phyloP scores from a whole-genome alignment of 1,140 invertebrate genomes.

The Drosophila sp. region DNA sequence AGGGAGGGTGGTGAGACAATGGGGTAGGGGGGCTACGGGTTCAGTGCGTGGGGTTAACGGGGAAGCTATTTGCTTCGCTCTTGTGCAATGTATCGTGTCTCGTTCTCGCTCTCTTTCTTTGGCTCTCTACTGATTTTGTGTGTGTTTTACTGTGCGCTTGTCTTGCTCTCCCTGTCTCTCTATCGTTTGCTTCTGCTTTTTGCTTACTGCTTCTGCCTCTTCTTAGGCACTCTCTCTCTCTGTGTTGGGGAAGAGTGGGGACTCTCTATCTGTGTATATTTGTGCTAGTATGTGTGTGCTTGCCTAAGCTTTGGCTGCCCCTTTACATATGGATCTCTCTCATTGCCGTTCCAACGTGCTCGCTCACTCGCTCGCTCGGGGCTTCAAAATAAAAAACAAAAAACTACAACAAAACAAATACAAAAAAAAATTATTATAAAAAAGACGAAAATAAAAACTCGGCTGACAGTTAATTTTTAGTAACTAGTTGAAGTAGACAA shows the following conservation, averaged over 20 bases:
- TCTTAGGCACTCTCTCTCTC: neutral
- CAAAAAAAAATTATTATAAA: constrained; percentile 10
- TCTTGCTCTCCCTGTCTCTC: constrained; percentile 2
- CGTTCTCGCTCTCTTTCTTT: neutral
- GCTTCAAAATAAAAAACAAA: constrained; percentile 22
- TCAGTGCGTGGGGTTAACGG: neutral
- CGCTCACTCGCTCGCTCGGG: constrained; percentile 54
- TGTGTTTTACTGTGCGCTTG: neutral
- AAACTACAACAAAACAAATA: neutral
- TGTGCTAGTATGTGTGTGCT: neutral
- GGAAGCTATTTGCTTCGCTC: constrained; percentile 5
- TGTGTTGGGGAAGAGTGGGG: neutral
- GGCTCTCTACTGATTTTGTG: constrained; percentile 1
- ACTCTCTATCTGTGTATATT: neutral
- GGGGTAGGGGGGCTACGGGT: too few species aligned
- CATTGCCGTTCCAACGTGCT: constrained; percentile 17
- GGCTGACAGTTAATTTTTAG: constrained; percentile 79
- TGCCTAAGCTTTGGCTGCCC: constrained; percentile 32
- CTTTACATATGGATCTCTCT: constrained; percentile 29
- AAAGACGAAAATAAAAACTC: constrained; percentile 54
- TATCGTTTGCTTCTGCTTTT: constrained; percentile 22
- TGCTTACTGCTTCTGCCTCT: constrained; percentile 27
- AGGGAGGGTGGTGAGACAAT: neutral
- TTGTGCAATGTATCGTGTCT: neutral
- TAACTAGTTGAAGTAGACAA: constrained; percentile 80